These are phyloP conservation scores for Ophion ventricosus DNA, from an alignment of 2,888 invertebrate species.

Conservation along the genomic window DNA sequence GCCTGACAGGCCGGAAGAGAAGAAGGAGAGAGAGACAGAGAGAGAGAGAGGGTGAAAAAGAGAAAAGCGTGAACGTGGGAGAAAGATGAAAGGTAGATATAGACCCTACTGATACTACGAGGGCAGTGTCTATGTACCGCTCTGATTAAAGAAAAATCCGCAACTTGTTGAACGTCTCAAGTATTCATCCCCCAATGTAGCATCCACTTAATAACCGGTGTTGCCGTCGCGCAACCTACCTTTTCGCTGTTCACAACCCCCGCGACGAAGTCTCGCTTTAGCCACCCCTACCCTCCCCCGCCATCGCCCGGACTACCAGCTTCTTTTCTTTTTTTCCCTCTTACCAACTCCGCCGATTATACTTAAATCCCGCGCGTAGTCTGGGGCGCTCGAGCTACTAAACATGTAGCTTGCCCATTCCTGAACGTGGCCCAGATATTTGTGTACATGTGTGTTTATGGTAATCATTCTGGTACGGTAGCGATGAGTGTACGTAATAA, in stretches of 20 bases:
- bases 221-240: constrained; percentile 74
- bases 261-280: constrained; percentile 42
- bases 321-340: constrained; percentile 29
- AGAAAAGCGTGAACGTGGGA: constrained; percentile 25
- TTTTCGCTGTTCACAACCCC: constrained; percentile 57
- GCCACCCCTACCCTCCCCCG: constrained; percentile 65
- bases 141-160: constrained; percentile 81
- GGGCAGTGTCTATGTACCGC: constrained; percentile 46
- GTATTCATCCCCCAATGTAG: constrained; percentile 82
- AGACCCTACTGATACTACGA: constrained; percentile 37
- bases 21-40: constrained; percentile 19
- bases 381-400: constrained; percentile 56
- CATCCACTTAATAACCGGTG: constrained; percentile 82
- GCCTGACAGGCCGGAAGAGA: constrained; percentile 26
- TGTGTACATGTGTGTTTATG: neutral
- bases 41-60: neutral
- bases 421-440: constrained; percentile 28
- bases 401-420: constrained; percentile 23
- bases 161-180: constrained; percentile 83
- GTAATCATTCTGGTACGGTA: too few species aligned
- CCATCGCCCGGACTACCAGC: neutral
- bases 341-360: constrained; percentile 26
- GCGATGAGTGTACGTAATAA: too few species aligned
- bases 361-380: constrained; percentile 22
- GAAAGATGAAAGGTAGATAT: constrained; percentile 30